Percentiles rank a stretch among this genome's conserved stretches.
Conservation (phyloP, 2,888 invertebrate species). For the Chymomyza procnemis region DNA sequence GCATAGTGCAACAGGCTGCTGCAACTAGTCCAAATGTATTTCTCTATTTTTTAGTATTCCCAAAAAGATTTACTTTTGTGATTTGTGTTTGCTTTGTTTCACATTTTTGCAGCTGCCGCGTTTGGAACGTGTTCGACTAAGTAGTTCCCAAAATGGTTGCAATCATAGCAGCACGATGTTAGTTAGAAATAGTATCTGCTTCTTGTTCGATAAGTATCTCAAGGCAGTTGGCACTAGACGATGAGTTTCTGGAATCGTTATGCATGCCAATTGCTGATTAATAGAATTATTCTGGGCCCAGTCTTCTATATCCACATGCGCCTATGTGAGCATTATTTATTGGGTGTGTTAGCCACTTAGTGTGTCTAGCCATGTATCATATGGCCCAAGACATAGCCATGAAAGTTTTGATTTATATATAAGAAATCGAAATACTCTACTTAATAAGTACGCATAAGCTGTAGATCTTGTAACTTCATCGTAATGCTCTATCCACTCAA, state of each 20-base stretch:
- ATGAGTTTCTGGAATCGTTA: background rate
- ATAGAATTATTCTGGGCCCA: background rate
- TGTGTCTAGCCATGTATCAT: background rate
- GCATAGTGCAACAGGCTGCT: constrained; percentile 67
- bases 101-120: constrained; percentile 40
- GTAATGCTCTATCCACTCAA: too few species aligned
- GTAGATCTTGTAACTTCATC: too few species aligned
- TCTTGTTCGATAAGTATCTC: background rate
- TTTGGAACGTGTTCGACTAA: background rate
- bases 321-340: background rate
- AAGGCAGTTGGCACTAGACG: background rate
- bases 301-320: too few species aligned
- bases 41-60: constrained; percentile 56
- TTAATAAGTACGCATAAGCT: too few species aligned
- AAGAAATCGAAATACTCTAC: background rate
- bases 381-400: background rate
- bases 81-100: constrained; percentile 15
- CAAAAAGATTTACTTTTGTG: constrained; percentile 64
- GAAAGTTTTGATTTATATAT: background rate
- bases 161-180: constrained; percentile 53
- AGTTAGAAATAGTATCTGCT: constrained; percentile 25
- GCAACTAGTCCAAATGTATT: constrained; percentile 48
- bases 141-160: constrained; percentile 48
- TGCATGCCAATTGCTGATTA: background rate
- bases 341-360: constrained; percentile 38